Evolutionary conservation across 2,888 invertebrate genomes (phyloP), one percentile per base, ranked within the genome.

Genomic region (Cybosia mesomella): DNA sequence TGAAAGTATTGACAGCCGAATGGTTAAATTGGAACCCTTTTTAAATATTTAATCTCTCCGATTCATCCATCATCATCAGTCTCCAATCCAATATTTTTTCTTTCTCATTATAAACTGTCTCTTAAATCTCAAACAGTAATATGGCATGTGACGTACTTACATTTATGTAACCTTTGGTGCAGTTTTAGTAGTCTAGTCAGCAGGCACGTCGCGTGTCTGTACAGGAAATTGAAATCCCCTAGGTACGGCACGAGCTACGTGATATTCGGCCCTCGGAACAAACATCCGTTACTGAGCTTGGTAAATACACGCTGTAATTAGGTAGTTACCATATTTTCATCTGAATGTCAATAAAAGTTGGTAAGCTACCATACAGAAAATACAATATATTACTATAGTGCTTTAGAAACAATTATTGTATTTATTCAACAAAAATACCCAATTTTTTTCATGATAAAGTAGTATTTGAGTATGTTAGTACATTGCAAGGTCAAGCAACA

Each of bases 201-300:
- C 32, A 54, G 62, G 63, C 71, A 54, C 28, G 43, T 54, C 28
- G 18, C 65, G 68, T 68, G 34, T 57, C 18, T 62, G 57, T 49
- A 39, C 73, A 76, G 77, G 72, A 78, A 79, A 78, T 78, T 79
- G 70, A 74, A 79, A 79, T 65, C 58, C 63, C 64, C 32, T 63
- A 59, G 61, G 58, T 59, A 34, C 65, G 63, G 18, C 1, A 10
- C 4, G 49, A 62, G 39, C 59, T 60, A 70, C 67, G 21, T 61
- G 64, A 66, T 68, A 66, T 66, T 58, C 55, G 66, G 64, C 66
- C 43, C 34, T 53, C 66, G 62, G 21, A 70, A 70, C 58, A 73
- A 69, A 76, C 68, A 74, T 64, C 63, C 49, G 68, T 24, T 57
- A 59, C 53, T 15, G 22, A 64, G 67, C 39, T 18, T 61, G 15